Evolutionary conservation across 2,888 invertebrate genomes (phyloP), one percentile per base, ranked within the genome.

Genomic region (Anoncus sp.): DNA sequence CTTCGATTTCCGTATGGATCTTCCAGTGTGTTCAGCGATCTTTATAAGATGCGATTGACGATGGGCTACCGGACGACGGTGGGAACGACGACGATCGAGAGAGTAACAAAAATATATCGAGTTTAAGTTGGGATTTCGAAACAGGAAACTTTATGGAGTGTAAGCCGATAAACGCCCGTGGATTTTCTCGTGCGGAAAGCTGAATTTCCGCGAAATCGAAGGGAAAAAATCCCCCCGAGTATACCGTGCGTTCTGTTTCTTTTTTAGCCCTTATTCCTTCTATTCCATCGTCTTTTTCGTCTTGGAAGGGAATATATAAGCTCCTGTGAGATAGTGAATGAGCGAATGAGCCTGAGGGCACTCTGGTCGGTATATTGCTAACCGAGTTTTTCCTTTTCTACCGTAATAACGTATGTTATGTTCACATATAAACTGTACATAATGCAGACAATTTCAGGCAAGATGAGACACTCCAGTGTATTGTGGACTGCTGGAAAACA

Each of bases 101-200:
- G 35, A 6, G 35, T 9, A 57, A 47, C 35, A 65, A 71, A 47
- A 38, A 49, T 66, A 57, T 65, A 45, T 73, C 51, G 51, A 65
- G 45, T 69, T 63, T 55, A 55, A 60, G 63, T 59, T 43, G 18
- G 57, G 57, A 73, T 63, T 73, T 69, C 63, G 51, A 70, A 71
- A 69, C 40, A 18, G 59, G 18, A 69, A 73, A 77, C 77, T 73
- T 77, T 77, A 73, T 73, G 73, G 77, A 77, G 69, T 69, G 77
- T 69, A 67, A 77, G 53, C 73, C 73, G 77, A 77, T 77, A 77
- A 77, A 73, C 59, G 69, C 22, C 14, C 57, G 18, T 22, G 38
- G 69, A 20, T 69, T 63, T 40, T 67, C 40, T 59, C 62, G 43
- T 62, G 69, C 69, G 73, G 53, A 77, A 73, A 69, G 59, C 63